Evolutionary conservation across 2,797 vertebrate genomes (phyloP).

Genomic region (Spatula clypeata): DNA sequence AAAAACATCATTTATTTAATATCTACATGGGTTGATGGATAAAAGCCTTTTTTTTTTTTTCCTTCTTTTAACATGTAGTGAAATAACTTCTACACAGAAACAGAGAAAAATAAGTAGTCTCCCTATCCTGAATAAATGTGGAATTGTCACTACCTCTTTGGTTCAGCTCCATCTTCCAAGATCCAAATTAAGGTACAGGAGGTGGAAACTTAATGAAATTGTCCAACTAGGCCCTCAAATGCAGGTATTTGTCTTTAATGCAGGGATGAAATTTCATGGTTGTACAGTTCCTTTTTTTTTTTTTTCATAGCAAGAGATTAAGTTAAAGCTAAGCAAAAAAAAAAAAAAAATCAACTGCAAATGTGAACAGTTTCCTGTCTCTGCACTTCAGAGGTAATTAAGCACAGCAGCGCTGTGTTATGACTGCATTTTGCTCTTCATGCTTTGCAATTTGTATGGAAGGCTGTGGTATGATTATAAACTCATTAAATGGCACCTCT

Average conservation of each 20-base stretch:
- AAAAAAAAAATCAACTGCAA: neutral
- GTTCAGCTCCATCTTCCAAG: neutral
- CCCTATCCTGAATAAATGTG: neutral
- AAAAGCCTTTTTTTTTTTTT: no score
- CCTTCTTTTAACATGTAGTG: neutral
- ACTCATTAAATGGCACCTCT: neutral
- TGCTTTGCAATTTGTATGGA: neutral
- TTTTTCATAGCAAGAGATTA: neutral
- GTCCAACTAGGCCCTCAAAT: neutral
- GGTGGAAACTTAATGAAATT: neutral
- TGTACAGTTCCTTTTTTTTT: neutral
- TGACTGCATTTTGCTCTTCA: neutral
- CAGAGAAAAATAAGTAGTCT: neutral
- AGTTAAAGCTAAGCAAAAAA: neutral
- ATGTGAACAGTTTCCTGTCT: neutral
- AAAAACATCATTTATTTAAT: neutral
- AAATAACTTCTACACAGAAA: neutral
- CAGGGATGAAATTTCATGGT: neutral
- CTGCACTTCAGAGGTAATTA: neutral
- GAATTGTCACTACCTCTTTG: neutral
- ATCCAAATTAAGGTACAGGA: neutral
- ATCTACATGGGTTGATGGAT: no score
- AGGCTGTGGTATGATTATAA: neutral
- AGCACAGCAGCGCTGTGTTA: neutral
- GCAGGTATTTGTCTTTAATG: neutral